phyloP scores from a whole-genome alignment of 2,113 vertebrate genomes.

The Scortum barcoo region DNA sequence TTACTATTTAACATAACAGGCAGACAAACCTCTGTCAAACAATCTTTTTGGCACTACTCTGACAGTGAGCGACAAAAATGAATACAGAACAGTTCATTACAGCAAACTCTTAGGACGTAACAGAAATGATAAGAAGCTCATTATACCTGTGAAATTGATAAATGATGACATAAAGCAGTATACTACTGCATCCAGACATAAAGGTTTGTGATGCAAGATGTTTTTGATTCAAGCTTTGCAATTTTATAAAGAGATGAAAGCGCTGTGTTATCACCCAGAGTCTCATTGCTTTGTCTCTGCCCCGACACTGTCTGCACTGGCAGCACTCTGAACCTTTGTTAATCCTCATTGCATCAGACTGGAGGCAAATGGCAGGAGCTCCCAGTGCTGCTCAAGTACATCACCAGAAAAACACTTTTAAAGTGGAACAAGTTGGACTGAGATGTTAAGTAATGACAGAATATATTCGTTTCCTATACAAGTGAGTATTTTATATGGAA shows the following conservation, averaged over 20 bases:
- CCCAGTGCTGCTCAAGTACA: background rate
- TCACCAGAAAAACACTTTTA: background rate
- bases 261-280: background rate
- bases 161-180: background rate
- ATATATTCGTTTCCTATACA: background rate
- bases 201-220: constrained; percentile 30
- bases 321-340: constrained; percentile 7
- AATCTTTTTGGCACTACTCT: background rate
- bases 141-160: background rate
- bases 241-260: constrained; percentile 25
- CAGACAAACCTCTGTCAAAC: background rate
- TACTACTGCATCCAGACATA: background rate
- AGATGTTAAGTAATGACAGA: background rate
- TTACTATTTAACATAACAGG: background rate
- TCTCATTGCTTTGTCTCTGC: constrained; percentile 15
- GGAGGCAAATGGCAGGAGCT: constrained; percentile 4
- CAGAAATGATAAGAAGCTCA: background rate
- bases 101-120: background rate
- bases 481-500: background rate
- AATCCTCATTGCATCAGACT: constrained; percentile 39
- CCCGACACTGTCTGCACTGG: background rate
- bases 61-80: too few relatives aligned
- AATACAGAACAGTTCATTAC: background rate
- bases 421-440: background rate
- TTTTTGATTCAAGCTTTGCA: constrained; percentile 19